A percentile compares a stretch with the other conserved stretches of the same genome.
Evolutionary conservation across 2,888 invertebrate species (phyloP).

Genomic region (Formica aserva): DNA sequence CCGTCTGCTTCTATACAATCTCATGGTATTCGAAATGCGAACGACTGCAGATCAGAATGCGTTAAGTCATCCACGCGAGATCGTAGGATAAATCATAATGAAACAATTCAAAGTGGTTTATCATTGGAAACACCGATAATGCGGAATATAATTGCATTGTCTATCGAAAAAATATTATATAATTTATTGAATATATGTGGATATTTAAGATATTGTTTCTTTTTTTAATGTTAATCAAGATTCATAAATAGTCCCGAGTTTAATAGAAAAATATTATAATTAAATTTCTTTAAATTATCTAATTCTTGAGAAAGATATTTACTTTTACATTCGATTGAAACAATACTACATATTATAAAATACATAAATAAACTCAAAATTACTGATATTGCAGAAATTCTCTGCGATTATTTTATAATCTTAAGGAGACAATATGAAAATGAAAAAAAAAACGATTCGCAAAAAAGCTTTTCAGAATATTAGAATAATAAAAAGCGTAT

Average conservation of each 20-base stretch:
- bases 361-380: not conserved
- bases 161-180: not conserved
- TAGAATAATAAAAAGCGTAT: not conserved
- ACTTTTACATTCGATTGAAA: too few species aligned
- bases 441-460: not conserved
- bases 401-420: not conserved
- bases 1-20: slow-evolving; percentile 8
- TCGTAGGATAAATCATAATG: not conserved
- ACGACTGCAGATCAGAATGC: slow-evolving; percentile 3
- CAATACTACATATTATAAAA: not conserved
- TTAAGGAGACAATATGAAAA: slow-evolving; percentile 3
- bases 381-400: not conserved
- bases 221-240: not conserved
- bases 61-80: slow-evolving; percentile 10
- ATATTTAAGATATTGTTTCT: not conserved
- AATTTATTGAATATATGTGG: not conserved
- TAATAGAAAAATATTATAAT: too few species aligned
- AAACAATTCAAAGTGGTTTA: not conserved
- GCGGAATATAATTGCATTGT: not conserved
- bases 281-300: not conserved
- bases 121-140: not conserved
- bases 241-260: too few species aligned
- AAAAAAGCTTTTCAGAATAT: not conserved
- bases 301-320: too few species aligned
- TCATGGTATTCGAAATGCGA: slow-evolving; percentile 12